phyloP scores from a whole-genome alignment of 1,140 invertebrate genomes.

The Helicoverpa zea region DNA sequence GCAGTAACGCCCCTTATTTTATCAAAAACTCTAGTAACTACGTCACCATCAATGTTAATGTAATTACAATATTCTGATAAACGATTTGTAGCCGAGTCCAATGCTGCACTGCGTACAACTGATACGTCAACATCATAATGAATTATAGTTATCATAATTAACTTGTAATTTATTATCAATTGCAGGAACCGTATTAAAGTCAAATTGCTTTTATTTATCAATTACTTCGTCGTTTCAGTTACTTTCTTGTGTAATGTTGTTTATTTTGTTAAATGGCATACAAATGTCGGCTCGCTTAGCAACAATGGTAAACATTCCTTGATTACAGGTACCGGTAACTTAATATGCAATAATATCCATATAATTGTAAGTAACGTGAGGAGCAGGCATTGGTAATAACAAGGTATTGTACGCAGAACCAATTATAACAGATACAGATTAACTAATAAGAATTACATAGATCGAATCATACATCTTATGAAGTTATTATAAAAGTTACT shows the following conservation, averaged over 20 bases:
- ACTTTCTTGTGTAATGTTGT: not conserved
- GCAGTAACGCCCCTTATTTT: constrained; percentile 10
- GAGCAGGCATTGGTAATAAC: not conserved
- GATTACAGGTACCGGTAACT: not conserved
- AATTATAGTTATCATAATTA: constrained; percentile 17
- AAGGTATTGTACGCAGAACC: not conserved
- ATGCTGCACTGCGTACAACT: constrained; percentile 7
- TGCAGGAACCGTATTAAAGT: not conserved
- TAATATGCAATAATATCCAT: constrained; percentile 29
- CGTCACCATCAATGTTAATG: constrained; percentile 11
- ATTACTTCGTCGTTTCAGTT: not conserved
- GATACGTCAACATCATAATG: constrained; percentile 16
- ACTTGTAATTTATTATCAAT: not conserved
- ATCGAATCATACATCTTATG: too few species aligned
- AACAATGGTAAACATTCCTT: not conserved
- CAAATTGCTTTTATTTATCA: constrained; percentile 9
- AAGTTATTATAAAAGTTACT: not conserved
- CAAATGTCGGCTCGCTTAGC: not conserved
- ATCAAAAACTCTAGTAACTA: constrained; percentile 4
- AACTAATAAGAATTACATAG: not conserved
- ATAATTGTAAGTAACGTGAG: constrained; percentile 16
- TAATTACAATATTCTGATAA: constrained; percentile 15
- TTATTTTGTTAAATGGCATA: too few species aligned
- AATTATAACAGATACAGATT: constrained; percentile 12
- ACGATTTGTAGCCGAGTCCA: not conserved